These are phyloP conservation scores for Cephonodes hylas DNA, from an alignment of 2,888 invertebrate species.

Conservation along the genomic window DNA sequence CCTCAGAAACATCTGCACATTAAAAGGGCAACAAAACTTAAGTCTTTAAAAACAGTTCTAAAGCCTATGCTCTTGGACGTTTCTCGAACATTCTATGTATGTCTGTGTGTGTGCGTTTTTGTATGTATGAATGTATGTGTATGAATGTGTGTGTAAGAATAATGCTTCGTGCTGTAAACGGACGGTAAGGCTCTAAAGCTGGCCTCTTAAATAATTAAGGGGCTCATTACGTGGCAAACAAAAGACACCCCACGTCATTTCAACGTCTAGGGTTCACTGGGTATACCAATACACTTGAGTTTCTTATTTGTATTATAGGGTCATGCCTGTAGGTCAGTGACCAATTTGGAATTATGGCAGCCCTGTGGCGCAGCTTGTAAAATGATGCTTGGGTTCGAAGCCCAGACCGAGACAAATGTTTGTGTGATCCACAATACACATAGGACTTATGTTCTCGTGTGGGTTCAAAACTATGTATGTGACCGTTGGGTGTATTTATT, in stretches of 20 bases:
- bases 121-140: neutral
- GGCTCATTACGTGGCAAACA: slow-evolving; percentile 47
- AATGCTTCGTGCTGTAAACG: neutral
- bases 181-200: neutral
- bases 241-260: slow-evolving; percentile 48
- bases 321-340: neutral
- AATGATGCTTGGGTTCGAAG: no score
- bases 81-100: neutral
- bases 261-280: slow-evolving; percentile 28
- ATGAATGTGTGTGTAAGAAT: neutral
- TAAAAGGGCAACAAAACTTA: neutral
- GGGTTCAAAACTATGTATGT: no score
- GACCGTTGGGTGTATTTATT: no score
- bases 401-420: neutral
- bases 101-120: neutral
- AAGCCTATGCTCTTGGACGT: neutral
- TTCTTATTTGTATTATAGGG: neutral
- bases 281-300: slow-evolving; percentile 27
- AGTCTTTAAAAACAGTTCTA: neutral
- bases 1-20: no score
- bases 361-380: no score
- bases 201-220: slow-evolving; percentile 39
- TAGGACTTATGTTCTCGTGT: no score
- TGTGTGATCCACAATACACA: no score
- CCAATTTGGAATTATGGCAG: no score